Base-by-base conservation (phyloP, 2,888 invertebrate genomes). In the Cephus pygmeus region DNA sequence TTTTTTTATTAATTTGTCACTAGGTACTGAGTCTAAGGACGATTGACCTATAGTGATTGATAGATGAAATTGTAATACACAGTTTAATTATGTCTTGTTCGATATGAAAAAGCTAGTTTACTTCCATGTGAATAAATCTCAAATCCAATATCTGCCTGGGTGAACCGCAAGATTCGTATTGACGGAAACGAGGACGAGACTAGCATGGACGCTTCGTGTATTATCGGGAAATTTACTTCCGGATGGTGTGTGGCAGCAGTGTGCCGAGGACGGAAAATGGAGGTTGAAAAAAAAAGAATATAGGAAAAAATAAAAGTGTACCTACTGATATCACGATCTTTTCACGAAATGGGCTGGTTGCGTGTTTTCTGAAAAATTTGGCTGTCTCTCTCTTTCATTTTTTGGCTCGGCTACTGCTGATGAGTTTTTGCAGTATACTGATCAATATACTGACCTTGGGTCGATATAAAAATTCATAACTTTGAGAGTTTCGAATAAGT, bases 121-220 rank as follows among this genome's bases (percentile, higher is more conserved):
- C 40, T 56, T 56, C 23, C 40, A 23, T 56, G 23, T 9, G 40
- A 56, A 1, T 23, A 23, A 40, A 23, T 56, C 23, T 23, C 23
- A 9, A 23, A 56, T 56, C 40, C 40, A 56, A 79, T 82, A 80
- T 82, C 77, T 75, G 34, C 34, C 69, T 15, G 75, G 31, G 40
- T 35, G 75, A 69, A 33, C 31, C 34, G 15, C 73, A 69, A 79
- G 81, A 80, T 77, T 81, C 34, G 75, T 76, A 71, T 73, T 77
- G 73, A 69, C 34, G 23, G 69, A 77, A 73, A 80, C 76, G 77
- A 73, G 79, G 80, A 40, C 69, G 40, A 56, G 40, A 56, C 40
- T 15, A 56, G 23, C 40, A 23, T 56, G 23, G 23, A 56, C 23
- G 40, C 23, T 23, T 56, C 40, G 40, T 56, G 40, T 56, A 6